Evolutionary conservation across 2,888 invertebrate genomes (phyloP), one percentile per base, ranked within the genome.

Genomic region (Mythimna loreyi): DNA sequence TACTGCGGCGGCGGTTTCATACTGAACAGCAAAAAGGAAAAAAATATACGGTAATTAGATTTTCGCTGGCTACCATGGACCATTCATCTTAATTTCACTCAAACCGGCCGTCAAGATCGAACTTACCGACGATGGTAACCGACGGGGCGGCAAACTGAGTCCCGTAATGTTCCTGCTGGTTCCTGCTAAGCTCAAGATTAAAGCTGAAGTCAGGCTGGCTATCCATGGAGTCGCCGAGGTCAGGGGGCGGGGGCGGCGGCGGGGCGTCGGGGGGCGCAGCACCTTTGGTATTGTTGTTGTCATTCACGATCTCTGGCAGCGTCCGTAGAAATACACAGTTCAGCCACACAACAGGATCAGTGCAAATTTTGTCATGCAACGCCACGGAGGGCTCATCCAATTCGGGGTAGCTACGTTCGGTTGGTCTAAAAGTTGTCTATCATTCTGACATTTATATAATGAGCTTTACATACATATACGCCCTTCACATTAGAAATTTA

Each of bases 121-220:
- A 93, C 94, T 95, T 92, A 94, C 95, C 96, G 45, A 96, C 95
- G 21, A 96, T 95, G 72, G 93, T 94, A 74, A 95, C 93, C 0
- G 91, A 85, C 25, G 93, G 91, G 1, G 91, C 85, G 8, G 87
- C 84, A 88, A 98, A 98, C 92, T 98, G 98, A 62, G 96, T 96
- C 61, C 97, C 97, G 86, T 98, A 98, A 80, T 97, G 97, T 80
- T 97, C 96, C 63, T 97, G 97, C 89, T 98, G 97, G 88, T 97
- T 96, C 88, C 96, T 96, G 82, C 96, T 97, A 79, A 98, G 96
- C 91, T 97, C 97, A 94, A 98, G 96, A 82, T 97, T 97, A 92
- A 98, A 98, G 83, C 96, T 96, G 86, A 94, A 93, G 92, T 95
- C 95, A 0, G 91, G 92, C 79, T 93, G 93, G 87, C 91, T 91